Conservation (phyloP, 1,140 invertebrate species). For the Drosophila ohnishii region DNA sequence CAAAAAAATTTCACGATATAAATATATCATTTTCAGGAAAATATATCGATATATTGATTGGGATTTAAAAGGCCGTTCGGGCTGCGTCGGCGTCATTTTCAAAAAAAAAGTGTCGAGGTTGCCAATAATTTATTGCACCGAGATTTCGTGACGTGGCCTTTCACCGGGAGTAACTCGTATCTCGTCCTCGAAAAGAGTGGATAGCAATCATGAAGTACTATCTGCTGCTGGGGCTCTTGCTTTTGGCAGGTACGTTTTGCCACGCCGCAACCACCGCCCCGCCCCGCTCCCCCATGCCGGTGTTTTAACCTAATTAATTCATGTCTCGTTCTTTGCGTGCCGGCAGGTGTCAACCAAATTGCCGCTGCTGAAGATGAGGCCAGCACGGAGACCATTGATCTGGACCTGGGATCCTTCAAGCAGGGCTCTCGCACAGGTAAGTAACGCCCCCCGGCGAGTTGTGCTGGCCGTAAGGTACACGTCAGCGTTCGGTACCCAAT, state of each 20-base stretch:
- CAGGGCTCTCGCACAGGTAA: constrained; percentile 93
- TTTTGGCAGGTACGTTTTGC: constrained; percentile 84
- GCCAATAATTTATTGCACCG: constrained; percentile 27
- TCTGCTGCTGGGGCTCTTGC: constrained; percentile 83
- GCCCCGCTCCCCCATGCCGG: constrained; percentile 23
- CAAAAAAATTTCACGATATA: too few relatives aligned
- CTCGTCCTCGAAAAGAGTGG: constrained; percentile 19
- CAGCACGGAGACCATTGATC: constrained; percentile 86
- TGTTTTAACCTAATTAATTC: constrained; percentile 69
- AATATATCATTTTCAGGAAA: too few relatives aligned
- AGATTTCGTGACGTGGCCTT: constrained; percentile 69
- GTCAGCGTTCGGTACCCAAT: constrained; percentile 57
- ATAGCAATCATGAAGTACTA: constrained; percentile 85
- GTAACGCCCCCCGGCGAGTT: constrained; percentile 37
- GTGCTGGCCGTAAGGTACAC: constrained; percentile 47
- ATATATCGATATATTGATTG: neutral
- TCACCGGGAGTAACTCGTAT: constrained; percentile 35
- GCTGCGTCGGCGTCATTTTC: constrained; percentile 12
- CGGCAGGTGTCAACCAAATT: constrained; percentile 80
- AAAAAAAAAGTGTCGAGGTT: constrained; percentile 8
- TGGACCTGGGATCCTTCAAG: constrained; percentile 90
- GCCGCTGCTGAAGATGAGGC: constrained; percentile 83
- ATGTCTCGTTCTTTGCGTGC: constrained; percentile 55
- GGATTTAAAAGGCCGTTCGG: constrained; percentile 5
- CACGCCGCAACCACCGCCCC: constrained; percentile 36